A percentile compares a stretch with the other conserved stretches of the same genome.
These are phyloP conservation scores for Planiliza haematocheilus DNA, from an alignment of 2,113 vertebrate species.

Conservation along the genomic window DNA sequence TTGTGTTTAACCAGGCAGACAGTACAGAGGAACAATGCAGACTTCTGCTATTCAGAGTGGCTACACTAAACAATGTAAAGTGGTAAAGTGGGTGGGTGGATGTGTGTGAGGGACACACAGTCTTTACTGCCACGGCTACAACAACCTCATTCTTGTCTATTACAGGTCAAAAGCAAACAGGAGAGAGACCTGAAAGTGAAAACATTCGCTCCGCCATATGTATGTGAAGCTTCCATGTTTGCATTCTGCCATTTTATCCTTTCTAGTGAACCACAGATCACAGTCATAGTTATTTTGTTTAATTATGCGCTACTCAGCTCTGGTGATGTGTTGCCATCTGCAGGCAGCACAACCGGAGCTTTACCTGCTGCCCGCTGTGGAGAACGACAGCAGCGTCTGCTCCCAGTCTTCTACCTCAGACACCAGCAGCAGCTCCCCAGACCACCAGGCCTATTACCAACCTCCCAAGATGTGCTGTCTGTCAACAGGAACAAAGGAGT, in stretches of 20 bases:
- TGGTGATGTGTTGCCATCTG: conserved; percentile 40
- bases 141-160: conserved; percentile 37
- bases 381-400: conserved; percentile 81
- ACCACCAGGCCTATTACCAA: conserved; percentile 61
- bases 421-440: conserved; percentile 68
- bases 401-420: conserved; percentile 79
- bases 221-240: conserved; percentile 78
- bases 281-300: not conserved
- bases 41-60: conserved; percentile 35
- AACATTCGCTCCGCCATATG: conserved; percentile 91
- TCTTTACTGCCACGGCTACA: conserved; percentile 37
- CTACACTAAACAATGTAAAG: conserved; percentile 37
- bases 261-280: no score
- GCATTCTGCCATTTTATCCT: no score
- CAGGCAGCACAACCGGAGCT: conserved; percentile 92
- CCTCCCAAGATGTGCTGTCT: conserved; percentile 63
- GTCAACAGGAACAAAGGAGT: conserved; percentile 73
- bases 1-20: conserved; percentile 42
- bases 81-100: not conserved
- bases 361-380: conserved; percentile 87
- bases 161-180: conserved; percentile 90
- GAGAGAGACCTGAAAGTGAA: conserved; percentile 91
- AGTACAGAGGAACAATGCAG: conserved; percentile 29
- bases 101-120: not conserved
- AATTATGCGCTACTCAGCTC: not conserved